phyloP scores from a whole-genome alignment of 2,888 invertebrate species.

The Griposia aprilina region DNA sequence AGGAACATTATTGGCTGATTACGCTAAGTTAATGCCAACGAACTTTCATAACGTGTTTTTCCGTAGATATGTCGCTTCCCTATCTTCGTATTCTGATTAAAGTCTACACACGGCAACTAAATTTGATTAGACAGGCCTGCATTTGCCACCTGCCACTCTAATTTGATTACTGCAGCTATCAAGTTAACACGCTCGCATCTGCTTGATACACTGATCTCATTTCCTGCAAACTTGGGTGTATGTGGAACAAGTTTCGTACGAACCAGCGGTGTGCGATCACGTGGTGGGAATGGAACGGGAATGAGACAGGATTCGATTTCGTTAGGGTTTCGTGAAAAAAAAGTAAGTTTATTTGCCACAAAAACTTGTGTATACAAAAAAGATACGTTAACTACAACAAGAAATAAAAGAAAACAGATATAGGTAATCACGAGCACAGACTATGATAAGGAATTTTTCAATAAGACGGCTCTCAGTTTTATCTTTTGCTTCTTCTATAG shows the following conservation, averaged over 20 bases:
- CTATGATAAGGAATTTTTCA: neutral
- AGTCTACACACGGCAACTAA: slow-evolving; percentile 12
- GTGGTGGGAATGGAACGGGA: neutral
- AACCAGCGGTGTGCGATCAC: neutral
- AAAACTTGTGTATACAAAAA: no score
- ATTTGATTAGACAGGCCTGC: slow-evolving; percentile 34
- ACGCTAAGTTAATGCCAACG: neutral
- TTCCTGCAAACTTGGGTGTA: slow-evolving; percentile 53
- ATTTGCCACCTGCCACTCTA: slow-evolving; percentile 35
- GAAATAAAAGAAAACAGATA: no score
- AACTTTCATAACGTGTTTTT: neutral
- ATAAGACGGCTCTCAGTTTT: neutral
- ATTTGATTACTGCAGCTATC: slow-evolving; percentile 54
- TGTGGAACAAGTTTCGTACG: slow-evolving; percentile 9
- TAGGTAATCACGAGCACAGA: no score
- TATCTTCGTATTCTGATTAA: slow-evolving; percentile 16
- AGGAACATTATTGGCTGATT: no score
- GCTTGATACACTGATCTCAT: slow-evolving; percentile 49
- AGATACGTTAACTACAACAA: no score
- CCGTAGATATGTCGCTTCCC: neutral
- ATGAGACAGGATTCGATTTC: neutral
- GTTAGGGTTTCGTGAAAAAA: neutral
- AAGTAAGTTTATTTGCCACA: no score
- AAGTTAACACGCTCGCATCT: slow-evolving; percentile 51
- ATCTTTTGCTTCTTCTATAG: no score